Conservation (phyloP, 64 coral and sea anemone species). For the Montipora efflorescens region DNA sequence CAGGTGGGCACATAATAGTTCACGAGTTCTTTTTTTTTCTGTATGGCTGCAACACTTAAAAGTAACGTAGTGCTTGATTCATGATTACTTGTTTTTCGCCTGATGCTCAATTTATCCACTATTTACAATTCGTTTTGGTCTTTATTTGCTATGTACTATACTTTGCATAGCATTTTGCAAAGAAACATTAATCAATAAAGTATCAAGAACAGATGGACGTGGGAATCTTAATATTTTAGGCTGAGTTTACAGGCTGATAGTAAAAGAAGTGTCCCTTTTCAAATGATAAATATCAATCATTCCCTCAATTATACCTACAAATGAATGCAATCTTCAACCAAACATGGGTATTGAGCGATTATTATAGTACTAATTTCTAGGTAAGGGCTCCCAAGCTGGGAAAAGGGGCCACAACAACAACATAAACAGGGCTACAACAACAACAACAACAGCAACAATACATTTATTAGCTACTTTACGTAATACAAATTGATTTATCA, state of each 20-base stretch:
- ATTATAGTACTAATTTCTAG: neutral
- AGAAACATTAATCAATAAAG: slow-evolving; percentile 2
- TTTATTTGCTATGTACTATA: slow-evolving; percentile 11
- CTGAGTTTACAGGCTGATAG: slow-evolving; percentile 19
- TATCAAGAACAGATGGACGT: slow-evolving; percentile 25
- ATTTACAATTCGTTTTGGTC: slow-evolving; percentile 8
- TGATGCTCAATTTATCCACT: neutral
- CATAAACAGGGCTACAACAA: no score
- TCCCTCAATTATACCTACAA: slow-evolving; percentile 15
- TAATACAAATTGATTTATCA: slow-evolving; percentile 2
- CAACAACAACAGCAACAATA: neutral
- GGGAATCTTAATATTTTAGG: slow-evolving; percentile 6
- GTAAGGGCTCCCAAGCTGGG: slow-evolving; percentile 16
- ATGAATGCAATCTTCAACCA: slow-evolving; percentile 17
- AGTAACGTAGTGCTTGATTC: slow-evolving; percentile 15
- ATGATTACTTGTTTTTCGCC: neutral
- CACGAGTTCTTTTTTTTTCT: neutral
- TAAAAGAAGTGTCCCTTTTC: neutral
- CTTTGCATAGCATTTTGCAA: slow-evolving; percentile 5
- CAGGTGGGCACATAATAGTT: slow-evolving; percentile 13
- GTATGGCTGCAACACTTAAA: slow-evolving; percentile 9
- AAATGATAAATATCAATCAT: slow-evolving; percentile 7
- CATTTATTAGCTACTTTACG: slow-evolving; percentile 17
- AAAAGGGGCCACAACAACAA: neutral
- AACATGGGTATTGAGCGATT: neutral